A percentile compares a stretch with the other conserved stretches of the same genome.
phyloP scores from a whole-genome alignment of 2,113 vertebrate genomes.

The Todiramphus saurophagus region DNA sequence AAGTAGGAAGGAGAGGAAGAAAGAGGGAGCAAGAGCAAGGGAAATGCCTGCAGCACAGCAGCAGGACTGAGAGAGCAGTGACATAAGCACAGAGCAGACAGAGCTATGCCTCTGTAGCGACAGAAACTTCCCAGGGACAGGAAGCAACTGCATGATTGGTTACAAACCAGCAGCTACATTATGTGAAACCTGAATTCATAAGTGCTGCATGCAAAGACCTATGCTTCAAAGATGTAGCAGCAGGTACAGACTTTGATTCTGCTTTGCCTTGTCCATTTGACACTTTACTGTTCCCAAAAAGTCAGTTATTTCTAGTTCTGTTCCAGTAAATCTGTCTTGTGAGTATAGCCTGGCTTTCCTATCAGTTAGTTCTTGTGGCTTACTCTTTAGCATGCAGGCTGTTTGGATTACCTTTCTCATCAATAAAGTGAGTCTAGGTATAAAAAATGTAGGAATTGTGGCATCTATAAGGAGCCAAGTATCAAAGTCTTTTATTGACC shows the following conservation, averaged over 20 bases:
- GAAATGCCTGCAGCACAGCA: neutral
- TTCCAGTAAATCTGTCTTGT: neutral
- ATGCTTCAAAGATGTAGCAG: neutral
- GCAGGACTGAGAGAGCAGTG: neutral
- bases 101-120: neutral
- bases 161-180: neutral
- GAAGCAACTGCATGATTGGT: neutral
- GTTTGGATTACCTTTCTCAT: neutral
- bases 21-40: neutral
- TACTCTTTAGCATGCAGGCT: neutral
- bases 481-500: neutral
- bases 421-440: neutral
- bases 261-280: neutral
- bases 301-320: neutral
- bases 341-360: neutral
- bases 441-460: neutral
- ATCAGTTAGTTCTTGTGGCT: neutral
- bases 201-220: neutral
- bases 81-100: neutral
- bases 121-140: neutral
- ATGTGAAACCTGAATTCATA: neutral
- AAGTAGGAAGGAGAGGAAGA: neutral
- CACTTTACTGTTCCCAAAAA: neutral
- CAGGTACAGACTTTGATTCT: neutral
- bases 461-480: neutral